Evolutionary conservation across 2,888 invertebrate genomes (phyloP).

Genomic region (Dysmachus trigonus): DNA sequence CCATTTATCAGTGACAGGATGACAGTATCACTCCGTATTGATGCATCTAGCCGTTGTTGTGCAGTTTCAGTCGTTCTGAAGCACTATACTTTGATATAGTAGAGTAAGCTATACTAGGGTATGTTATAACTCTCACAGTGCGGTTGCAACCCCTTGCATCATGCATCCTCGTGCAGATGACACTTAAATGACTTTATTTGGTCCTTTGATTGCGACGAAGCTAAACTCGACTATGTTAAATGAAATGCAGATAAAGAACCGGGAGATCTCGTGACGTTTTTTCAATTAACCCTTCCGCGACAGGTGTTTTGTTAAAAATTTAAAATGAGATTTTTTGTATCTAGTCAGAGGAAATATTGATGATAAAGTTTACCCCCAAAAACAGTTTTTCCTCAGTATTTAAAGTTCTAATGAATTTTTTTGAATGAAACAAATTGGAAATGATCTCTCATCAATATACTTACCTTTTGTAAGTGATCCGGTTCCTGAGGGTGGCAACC

Average conservation of each 20-base stretch:
- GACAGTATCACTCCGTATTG: conserved; percentile 47
- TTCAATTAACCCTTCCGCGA: neutral
- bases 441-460: no score
- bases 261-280: neutral
- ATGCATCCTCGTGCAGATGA: conserved; percentile 34
- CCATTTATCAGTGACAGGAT: conserved; percentile 49
- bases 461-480: no score
- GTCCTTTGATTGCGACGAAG: conserved; percentile 24
- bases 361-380: no score
- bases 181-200: conserved; percentile 43
- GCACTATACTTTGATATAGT: no score
- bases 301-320: neutral
- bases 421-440: no score
- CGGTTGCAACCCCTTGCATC: neutral
- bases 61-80: neutral
- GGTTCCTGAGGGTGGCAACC: no score
- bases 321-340: neutral
- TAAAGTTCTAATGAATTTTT: no score
- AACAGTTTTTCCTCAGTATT: no score
- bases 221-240: neutral
- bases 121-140: neutral
- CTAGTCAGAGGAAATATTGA: neutral
- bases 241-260: conserved; percentile 9
- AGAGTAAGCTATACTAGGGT: no score
- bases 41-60: conserved; percentile 25